Evolutionary conservation across 2,113 vertebrate species (phyloP), one percentile per base, ranked within the genome.

Genomic region (Mormyrus iriodes): DNA sequence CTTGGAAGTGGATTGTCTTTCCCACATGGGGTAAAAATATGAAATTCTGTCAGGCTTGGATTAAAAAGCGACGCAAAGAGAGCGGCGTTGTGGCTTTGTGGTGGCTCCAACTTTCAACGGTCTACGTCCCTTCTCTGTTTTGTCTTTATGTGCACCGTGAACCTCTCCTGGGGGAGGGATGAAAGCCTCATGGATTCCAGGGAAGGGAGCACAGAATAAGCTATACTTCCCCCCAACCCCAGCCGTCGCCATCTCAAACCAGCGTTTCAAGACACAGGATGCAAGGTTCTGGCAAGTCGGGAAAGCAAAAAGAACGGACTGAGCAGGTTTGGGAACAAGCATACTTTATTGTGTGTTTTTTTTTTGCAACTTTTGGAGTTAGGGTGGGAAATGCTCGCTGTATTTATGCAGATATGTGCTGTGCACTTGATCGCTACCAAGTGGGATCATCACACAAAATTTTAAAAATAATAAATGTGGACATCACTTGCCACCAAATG

Each of bases 31-130:
- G 89, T 31, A 53, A 90, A 88, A 65, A 88, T 90, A 83, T 90
- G 89, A 90, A 88, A 88, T 88, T 83, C 86, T 61, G 51, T 90
- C 73, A 88, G 89, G 86, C 61, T 88, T 12, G 12, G 89, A 86
- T 86, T 86, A 24, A 84, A 89, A 89, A 85, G n/a, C 12, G n/a
- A 61, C n/a, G 42, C 44, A 42, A 24, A 88, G 84, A 27, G 52
- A 88, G 39, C 35, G 39, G 53, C 7, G 39, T n/a, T 10, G 35
- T 58, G 73, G 86, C 46, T 90, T 55, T 55, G 85, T 51, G 89
- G 48, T 31, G 52, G 39, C 35, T 52, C 48, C 52, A 35, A 4
- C 89, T 55, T 46, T 42, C 35, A 69, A 48, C 42, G 89, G n/a
- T 55, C 21, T 9, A 88, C 86, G 39, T 46, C 4, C 55, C 46